Evolutionary conservation across 2,888 invertebrate genomes (phyloP), one percentile per base, ranked within the genome.

Genomic region (Lottia scabra): DNA sequence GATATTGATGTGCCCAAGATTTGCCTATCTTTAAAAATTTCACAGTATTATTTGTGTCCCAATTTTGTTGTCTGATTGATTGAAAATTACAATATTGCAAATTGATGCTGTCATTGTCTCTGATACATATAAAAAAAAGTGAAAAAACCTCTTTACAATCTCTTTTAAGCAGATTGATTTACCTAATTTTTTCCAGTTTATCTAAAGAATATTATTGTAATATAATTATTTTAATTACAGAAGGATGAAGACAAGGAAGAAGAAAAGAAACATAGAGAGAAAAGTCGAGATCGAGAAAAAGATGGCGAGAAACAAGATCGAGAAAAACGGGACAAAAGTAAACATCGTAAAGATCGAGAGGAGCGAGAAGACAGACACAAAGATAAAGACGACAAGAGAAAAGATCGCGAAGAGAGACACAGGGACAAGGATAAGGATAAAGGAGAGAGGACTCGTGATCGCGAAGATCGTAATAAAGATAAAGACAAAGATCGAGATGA

Each of bases 341-440:
- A 74, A 12, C 67, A 69, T 63, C 77, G 75, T 19, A 77, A 68
- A 78, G 74, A 73, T 70, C 74, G 65, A 67, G 67, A 65, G 30
- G 74, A 65, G 44, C 75, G 66, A 67, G 66, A 71, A 62, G 75
- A 62, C 65, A 72, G 65, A 70, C 75, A 73, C 13, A 71, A 71
- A 72, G 75, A 79, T 19, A 38, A 38, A 38, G 68, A 68, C 68
- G 44, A 63, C 46, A 74, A 19, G 66, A 48, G 69, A 45, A 65
- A 23, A 38, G 65, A 70, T n/a, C 48, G 63, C 26, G 68, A 76
- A 65, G 65, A 74, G 44, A 68, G 66, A 66, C 66, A 81, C 63
- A 75, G 71, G 72, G 76, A 82, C 13, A 77, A 75, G 44, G 78
- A 81, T 43, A 70, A 79, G 72, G 75, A 56, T 69, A 76, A 77